Conservation (phyloP, 53 echinoderm and acorn worm genomes). For the Temnopleurus reevesii region DNA sequence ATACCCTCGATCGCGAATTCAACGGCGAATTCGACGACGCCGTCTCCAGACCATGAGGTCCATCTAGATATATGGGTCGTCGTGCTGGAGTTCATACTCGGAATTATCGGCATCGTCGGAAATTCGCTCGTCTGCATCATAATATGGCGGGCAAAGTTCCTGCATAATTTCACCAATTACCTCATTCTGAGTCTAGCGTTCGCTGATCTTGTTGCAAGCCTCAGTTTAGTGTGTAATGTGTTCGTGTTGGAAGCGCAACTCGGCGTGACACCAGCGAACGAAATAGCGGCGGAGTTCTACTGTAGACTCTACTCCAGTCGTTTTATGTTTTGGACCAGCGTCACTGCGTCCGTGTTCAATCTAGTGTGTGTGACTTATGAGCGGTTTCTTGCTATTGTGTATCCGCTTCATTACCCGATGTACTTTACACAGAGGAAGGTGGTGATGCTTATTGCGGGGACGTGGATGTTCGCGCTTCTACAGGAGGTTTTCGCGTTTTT, state of each 20-base stretch:
- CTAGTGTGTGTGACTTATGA: slow-evolving; percentile 90
- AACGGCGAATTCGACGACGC: not conserved
- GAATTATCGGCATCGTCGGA: slow-evolving; percentile 85
- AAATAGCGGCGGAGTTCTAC: slow-evolving; percentile 77
- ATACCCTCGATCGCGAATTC: not conserved
- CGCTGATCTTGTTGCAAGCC: slow-evolving; percentile 83
- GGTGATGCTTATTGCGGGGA: slow-evolving; percentile 64
- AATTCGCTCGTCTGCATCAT: slow-evolving; percentile 86
- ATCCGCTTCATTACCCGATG: slow-evolving; percentile 79
- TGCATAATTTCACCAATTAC: slow-evolving; percentile 95
- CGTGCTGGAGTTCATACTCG: slow-evolving; percentile 77
- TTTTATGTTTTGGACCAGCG: slow-evolving; percentile 88
- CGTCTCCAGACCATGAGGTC: not conserved
- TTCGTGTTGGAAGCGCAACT: slow-evolving; percentile 72
- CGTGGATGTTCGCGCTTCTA: slow-evolving; percentile 78
- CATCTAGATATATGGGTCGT: slow-evolving; percentile 72
- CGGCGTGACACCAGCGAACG: slow-evolving; percentile 55
- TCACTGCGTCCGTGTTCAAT: slow-evolving; percentile 95
- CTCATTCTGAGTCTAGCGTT: slow-evolving; percentile 89
- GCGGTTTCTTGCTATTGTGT: slow-evolving; percentile 91
- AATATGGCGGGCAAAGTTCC: slow-evolving; percentile 83
- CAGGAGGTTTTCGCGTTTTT: slow-evolving; percentile 90
- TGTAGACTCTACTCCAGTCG: slow-evolving; percentile 82
- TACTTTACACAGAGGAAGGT: slow-evolving; percentile 78
- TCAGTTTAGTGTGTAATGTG: slow-evolving; percentile 82